These are phyloP conservation scores for Callaeas wilsoni DNA, from an alignment of 2,113 vertebrate genomes.

Conservation along the genomic window DNA sequence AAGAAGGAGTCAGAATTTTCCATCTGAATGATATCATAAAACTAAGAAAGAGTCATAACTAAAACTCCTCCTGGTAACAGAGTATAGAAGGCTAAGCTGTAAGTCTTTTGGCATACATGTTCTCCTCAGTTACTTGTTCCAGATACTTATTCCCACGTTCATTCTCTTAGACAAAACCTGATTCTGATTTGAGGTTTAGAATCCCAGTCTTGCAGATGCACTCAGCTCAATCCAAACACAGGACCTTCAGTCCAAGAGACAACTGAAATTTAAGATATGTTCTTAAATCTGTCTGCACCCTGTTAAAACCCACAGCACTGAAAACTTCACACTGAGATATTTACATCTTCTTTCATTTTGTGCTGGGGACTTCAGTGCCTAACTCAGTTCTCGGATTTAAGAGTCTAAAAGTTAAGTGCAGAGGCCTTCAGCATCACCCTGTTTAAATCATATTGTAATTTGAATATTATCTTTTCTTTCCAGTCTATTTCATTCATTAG, in stretches of 20 bases:
- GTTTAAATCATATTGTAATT: neutral
- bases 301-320: neutral
- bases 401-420: neutral
- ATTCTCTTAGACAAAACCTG: neutral
- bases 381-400: neutral
- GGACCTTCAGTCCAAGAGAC: neutral
- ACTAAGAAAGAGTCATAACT: neutral
- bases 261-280: neutral
- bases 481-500: neutral
- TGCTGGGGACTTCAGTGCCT: neutral
- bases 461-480: neutral
- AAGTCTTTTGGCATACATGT: neutral
- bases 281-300: neutral
- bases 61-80: neutral
- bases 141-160: neutral
- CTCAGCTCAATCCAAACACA: neutral
- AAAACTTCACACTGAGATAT: neutral
- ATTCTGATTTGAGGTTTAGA: neutral
- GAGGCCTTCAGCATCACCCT: neutral
- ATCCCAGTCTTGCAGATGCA: neutral
- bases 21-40: neutral
- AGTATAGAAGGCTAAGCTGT: neutral
- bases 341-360: neutral
- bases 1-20: neutral
- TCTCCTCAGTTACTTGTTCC: neutral